A percentile compares a stretch with the other conserved stretches of the same genome.
Evolutionary conservation across 2,797 vertebrate species (phyloP).

Genomic region (Chaetophractus vellerosus): DNA sequence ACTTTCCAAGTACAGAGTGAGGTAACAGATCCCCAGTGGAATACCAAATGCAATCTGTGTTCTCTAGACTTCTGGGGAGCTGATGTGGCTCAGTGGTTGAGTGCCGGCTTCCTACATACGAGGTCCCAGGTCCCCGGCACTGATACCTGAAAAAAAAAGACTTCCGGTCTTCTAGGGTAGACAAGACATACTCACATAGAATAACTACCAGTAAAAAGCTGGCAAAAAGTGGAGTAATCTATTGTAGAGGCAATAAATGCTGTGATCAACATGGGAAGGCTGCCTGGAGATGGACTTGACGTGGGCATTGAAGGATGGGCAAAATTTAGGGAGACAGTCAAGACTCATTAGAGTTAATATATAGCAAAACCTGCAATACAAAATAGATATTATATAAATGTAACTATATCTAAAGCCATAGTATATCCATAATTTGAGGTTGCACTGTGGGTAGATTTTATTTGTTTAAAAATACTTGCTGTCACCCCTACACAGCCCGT

Average conservation of each 20-base stretch:
- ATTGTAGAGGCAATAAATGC: background rate
- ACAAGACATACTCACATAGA: background rate
- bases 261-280: background rate
- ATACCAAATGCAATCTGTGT: background rate
- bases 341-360: background rate
- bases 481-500: background rate
- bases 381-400: background rate
- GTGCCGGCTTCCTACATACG: too few species aligned
- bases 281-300: background rate
- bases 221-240: background rate
- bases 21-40: background rate
- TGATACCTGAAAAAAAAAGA: too few species aligned
- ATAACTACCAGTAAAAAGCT: background rate
- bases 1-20: constrained; percentile 11
- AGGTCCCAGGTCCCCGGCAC: too few species aligned
- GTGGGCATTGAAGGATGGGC: background rate
- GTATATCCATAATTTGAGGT: constrained; percentile 1
- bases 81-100: too few species aligned
- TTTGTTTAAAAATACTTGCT: constrained; percentile 29
- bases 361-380: background rate
- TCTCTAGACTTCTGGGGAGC: background rate
- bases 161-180: background rate
- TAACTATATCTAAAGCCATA: background rate
- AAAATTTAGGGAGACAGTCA: background rate
- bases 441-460: background rate